Percentiles rank a stretch among this genome's conserved stretches.
Evolutionary conservation across 1,140 invertebrate genomes (phyloP).

Genomic region (Cephus cinctus): DNA sequence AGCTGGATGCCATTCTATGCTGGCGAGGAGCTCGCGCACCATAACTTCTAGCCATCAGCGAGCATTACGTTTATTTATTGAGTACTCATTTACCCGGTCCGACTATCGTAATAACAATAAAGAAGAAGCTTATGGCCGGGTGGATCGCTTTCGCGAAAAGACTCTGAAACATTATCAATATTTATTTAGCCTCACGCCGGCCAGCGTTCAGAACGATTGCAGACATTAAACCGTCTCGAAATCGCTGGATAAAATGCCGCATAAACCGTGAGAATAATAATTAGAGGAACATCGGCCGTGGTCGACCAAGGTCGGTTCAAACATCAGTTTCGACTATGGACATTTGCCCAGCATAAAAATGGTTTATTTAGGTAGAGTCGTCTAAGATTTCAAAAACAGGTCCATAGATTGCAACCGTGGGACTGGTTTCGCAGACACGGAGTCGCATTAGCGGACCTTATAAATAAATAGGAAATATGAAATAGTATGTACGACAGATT

Average conservation of each 20-base stretch:
- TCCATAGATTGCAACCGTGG: neutral
- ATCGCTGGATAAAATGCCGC: neutral
- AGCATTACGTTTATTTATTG: conserved; percentile 31
- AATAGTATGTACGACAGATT: no score
- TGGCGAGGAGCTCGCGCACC: conserved; percentile 6
- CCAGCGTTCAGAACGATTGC: conserved; percentile 26
- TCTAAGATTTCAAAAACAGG: neutral
- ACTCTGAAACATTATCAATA: conserved; percentile 31
- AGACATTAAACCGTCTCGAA: conserved; percentile 15
- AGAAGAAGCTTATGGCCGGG: conserved; percentile 27
- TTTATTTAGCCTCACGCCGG: conserved; percentile 27
- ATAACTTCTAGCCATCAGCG: conserved; percentile 25
- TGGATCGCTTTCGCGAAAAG: conserved; percentile 33
- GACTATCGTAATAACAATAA: conserved; percentile 34
- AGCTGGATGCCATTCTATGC: conserved; percentile 23
- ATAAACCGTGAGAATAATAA: conserved; percentile 23
- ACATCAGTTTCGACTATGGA: neutral
- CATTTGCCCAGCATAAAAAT: conserved; percentile 2
- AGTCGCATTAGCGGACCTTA: no score
- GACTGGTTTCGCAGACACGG: neutral
- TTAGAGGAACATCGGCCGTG: conserved; percentile 25
- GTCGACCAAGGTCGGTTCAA: conserved; percentile 22
- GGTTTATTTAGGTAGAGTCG: conserved; percentile 2
- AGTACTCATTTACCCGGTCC: conserved; percentile 12
- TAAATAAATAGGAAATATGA: no score